A percentile compares a stretch with the other conserved stretches of the same genome.
phyloP scores from a whole-genome alignment of 92 coral and sea anemone species.

The Galaxea fascicularis region DNA sequence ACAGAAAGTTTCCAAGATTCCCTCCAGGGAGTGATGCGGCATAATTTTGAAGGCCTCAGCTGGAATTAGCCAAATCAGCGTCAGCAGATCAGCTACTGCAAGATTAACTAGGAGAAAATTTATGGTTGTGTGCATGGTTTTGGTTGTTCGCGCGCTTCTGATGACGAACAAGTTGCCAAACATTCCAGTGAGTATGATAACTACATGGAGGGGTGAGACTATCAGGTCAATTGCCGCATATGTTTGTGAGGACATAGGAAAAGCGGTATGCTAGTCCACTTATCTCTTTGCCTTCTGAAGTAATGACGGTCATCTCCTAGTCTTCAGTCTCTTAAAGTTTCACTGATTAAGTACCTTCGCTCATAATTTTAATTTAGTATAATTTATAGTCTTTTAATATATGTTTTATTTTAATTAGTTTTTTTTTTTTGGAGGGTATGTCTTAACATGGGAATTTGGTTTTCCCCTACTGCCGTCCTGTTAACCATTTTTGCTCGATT shows the following conservation, averaged over 20 bases:
- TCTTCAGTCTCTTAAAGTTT: too few relatives aligned
- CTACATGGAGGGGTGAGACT: constrained; percentile 29
- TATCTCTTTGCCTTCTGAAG: too few relatives aligned
- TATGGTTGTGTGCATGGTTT: constrained; percentile 73
- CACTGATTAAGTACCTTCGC: too few relatives aligned
- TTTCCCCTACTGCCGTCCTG: too few relatives aligned
- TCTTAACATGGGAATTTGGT: too few relatives aligned
- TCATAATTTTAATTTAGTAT: too few relatives aligned
- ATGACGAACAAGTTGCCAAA: constrained; percentile 69
- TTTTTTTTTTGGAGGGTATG: too few relatives aligned
- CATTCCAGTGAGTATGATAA: constrained; percentile 54
- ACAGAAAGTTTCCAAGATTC: constrained; percentile 63
- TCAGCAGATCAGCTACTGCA: constrained; percentile 71
- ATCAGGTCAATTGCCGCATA: background rate
- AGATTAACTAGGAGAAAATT: constrained; percentile 72
- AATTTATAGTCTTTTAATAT: too few relatives aligned
- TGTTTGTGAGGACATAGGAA: background rate
- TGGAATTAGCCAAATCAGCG: constrained; percentile 67
- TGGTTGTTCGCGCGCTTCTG: constrained; percentile 46
- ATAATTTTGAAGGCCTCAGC: constrained; percentile 45
- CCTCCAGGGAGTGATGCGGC: constrained; percentile 61
- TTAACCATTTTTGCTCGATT: too few relatives aligned
- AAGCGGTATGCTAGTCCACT: too few relatives aligned
- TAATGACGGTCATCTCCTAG: too few relatives aligned
- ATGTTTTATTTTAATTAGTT: too few relatives aligned